Evolutionary conservation across 92 coral and sea anemone genomes (phyloP).

Genomic region (Isaurus tuberculatus): DNA sequence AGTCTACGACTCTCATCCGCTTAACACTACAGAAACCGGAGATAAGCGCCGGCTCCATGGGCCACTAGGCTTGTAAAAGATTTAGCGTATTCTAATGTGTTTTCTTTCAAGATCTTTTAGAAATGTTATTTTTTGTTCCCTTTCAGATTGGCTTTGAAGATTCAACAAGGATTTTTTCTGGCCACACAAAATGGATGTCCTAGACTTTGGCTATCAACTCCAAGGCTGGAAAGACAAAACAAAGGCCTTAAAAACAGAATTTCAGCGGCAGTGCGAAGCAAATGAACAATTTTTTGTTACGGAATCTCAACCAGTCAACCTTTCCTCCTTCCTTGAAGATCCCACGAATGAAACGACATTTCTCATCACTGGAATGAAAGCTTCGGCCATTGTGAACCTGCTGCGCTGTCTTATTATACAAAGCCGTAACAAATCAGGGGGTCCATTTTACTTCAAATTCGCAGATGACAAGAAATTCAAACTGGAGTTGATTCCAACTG

Average conservation of each 20-base stretch:
- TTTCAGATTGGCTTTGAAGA: slow-evolving; percentile 1
- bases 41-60: too few relatives aligned
- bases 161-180: slow-evolving; percentile 17
- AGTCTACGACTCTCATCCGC: too few relatives aligned
- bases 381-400: slow-evolving; percentile 72
- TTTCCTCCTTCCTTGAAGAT: slow-evolving; percentile 59
- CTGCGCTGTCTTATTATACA: slow-evolving; percentile 68
- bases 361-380: slow-evolving; percentile 74
- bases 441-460: slow-evolving; percentile 82
- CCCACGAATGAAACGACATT: slow-evolving; percentile 47
- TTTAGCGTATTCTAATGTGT: not conserved
- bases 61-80: too few relatives aligned
- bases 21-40: too few relatives aligned
- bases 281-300: slow-evolving; percentile 78
- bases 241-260: slow-evolving; percentile 76
- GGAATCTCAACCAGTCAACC: slow-evolving; percentile 37
- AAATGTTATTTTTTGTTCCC: not conserved
- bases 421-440: slow-evolving; percentile 64
- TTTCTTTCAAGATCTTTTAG: too few relatives aligned
- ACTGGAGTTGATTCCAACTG: slow-evolving; percentile 82
- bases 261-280: slow-evolving; percentile 79
- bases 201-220: slow-evolving; percentile 26
- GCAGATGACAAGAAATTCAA: slow-evolving; percentile 90
- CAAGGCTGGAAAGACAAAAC: slow-evolving; percentile 89
- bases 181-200: slow-evolving; percentile 24